Conservation (phyloP, 2,797 vertebrate genomes). For the Hirundo rustica region DNA sequence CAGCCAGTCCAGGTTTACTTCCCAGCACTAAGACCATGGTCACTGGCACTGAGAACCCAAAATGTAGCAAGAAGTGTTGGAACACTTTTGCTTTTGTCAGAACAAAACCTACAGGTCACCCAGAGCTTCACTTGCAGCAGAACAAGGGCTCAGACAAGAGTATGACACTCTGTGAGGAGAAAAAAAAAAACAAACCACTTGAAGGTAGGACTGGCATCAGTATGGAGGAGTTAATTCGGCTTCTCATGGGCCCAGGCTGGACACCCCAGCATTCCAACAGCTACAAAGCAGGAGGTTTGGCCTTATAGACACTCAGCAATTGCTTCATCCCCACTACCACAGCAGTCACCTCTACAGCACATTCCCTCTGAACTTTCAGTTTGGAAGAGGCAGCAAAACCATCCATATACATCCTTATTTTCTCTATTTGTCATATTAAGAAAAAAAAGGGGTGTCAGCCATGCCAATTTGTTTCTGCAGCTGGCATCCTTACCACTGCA, state of each 20-base stretch:
- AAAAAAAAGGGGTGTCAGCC: not conserved
- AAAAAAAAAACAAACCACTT: not conserved
- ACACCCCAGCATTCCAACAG: not conserved
- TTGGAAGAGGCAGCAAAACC: not conserved
- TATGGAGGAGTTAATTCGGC: not conserved
- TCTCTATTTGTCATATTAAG: not conserved
- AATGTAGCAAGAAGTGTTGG: not conserved
- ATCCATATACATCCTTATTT: not conserved
- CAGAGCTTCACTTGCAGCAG: not conserved
- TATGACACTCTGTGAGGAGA: not conserved
- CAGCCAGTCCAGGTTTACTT: not conserved
- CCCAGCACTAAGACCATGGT: not conserved
- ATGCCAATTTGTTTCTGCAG: not conserved
- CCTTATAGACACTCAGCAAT: not conserved
- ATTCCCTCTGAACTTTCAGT: not conserved
- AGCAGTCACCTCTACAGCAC: not conserved
- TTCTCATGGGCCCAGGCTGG: not conserved
- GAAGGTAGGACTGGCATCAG: not conserved
- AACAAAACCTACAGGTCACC: not conserved
- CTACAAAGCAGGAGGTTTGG: not conserved
- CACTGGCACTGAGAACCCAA: not conserved
- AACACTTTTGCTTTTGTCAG: not conserved
- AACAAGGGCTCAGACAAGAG: not conserved
- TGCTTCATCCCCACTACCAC: not conserved
- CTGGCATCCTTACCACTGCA: not conserved